Evolutionary conservation across 2,888 invertebrate species (phyloP).

Genomic region (Cetonia aurata): DNA sequence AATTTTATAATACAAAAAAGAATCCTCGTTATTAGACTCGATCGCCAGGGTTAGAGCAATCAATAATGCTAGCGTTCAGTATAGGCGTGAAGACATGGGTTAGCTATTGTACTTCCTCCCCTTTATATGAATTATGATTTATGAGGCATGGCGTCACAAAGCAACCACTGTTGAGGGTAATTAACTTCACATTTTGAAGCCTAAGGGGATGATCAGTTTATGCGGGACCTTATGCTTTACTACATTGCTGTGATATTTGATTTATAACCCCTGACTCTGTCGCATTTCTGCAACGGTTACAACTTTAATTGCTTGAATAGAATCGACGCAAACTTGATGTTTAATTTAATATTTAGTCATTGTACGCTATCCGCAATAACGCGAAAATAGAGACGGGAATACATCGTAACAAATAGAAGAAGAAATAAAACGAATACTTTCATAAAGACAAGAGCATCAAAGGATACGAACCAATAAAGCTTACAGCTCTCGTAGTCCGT

Average conservation of each 20-base stretch:
- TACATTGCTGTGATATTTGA: slow-evolving; percentile 10
- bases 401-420: too few relatives aligned
- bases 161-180: slow-evolving; percentile 66
- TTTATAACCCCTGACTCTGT: slow-evolving; percentile 22
- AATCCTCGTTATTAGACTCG: slow-evolving; percentile 28
- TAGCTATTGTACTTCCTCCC: slow-evolving; percentile 52
- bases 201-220: slow-evolving; percentile 44
- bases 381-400: too few relatives aligned
- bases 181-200: slow-evolving; percentile 61
- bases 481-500: slow-evolving; percentile 36
- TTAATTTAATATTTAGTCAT: too few relatives aligned
- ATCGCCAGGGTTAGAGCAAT: slow-evolving; percentile 34
- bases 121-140: slow-evolving; percentile 65
- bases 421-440: slow-evolving; percentile 27
- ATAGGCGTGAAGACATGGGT: slow-evolving; percentile 54
- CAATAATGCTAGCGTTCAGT: slow-evolving; percentile 41
- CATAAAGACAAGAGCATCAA: slow-evolving; percentile 14
- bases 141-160: slow-evolving; percentile 63
- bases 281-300: neutral
- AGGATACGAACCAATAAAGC: slow-evolving; percentile 42
- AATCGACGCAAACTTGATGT: too few relatives aligned
- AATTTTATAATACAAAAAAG: slow-evolving; percentile 22
- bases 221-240: slow-evolving; percentile 33
- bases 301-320: slow-evolving; percentile 13
- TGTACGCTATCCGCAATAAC: too few relatives aligned